Evolutionary conservation across 2,888 invertebrate species (phyloP).

Genomic region (Pyrocoelia pectoralis): DNA sequence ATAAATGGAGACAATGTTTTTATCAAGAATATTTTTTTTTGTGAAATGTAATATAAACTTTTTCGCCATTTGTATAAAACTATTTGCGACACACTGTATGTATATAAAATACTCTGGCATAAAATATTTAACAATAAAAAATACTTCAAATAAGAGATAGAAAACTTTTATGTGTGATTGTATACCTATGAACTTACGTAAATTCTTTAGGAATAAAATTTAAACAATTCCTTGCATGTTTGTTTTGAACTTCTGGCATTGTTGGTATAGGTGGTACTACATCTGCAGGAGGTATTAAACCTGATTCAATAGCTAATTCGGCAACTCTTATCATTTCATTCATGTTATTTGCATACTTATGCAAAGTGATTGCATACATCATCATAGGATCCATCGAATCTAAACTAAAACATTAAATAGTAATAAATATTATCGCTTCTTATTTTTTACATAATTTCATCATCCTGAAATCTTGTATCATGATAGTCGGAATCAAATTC

Average conservation of each 20-base stretch:
- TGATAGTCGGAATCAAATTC: slow-evolving; percentile 50
- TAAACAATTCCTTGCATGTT: slow-evolving; percentile 48
- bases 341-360: slow-evolving; percentile 54
- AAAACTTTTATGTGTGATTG: no score
- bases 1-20: no score
- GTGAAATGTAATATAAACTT: no score
- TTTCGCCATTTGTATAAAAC: no score
- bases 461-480: slow-evolving; percentile 34
- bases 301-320: slow-evolving; percentile 51
- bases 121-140: no score
- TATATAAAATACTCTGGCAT: no score
- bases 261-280: slow-evolving; percentile 51
- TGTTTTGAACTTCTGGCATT: slow-evolving; percentile 46
- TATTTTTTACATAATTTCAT: slow-evolving; percentile 42
- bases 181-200: slow-evolving; percentile 42
- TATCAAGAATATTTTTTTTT: no score
- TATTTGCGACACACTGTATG: no score
- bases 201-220: slow-evolving; percentile 52
- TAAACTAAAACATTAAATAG: slow-evolving; percentile 42
- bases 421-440: slow-evolving; percentile 23
- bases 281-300: slow-evolving; percentile 52
- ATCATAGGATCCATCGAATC: slow-evolving; percentile 53
- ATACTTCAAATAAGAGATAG: no score
- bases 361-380: slow-evolving; percentile 53
- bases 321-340: slow-evolving; percentile 52